Percentiles rank a stretch among this genome's conserved stretches.
Evolutionary conservation across 2,113 vertebrate species (phyloP).

Genomic region (Glaucidium brasilianum): DNA sequence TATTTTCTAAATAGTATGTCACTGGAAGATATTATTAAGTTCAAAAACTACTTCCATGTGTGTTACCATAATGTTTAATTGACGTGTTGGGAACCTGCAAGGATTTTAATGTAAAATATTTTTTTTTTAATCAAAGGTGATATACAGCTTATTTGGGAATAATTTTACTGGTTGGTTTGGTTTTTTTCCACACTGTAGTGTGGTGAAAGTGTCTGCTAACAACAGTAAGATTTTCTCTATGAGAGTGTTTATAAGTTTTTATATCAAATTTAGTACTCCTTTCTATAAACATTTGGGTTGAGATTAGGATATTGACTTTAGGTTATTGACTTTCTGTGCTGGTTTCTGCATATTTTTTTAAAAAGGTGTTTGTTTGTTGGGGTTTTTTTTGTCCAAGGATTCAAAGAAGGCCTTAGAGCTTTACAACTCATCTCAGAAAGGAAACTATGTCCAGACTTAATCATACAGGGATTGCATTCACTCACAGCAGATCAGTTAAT

Average conservation of each 20-base stretch:
- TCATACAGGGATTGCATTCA: not conserved
- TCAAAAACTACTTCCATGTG: not conserved
- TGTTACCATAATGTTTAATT: not conserved
- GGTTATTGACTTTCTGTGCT: accelerated
- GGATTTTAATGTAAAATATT: not conserved
- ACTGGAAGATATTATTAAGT: not conserved
- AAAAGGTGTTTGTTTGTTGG: no score
- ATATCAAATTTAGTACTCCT: not conserved
- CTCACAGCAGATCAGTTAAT: not conserved
- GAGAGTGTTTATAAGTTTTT: not conserved
- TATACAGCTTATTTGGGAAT: not conserved
- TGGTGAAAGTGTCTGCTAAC: not conserved
- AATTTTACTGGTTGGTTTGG: not conserved
- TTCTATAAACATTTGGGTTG: not conserved
- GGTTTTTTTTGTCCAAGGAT: not conserved
- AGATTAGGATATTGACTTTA: not conserved
- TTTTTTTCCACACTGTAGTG: not conserved
- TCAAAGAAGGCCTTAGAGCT: not conserved
- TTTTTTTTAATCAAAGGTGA: not conserved
- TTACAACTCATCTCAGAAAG: not conserved
- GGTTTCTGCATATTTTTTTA: not conserved
- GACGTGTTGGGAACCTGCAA: not conserved
- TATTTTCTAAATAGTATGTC: not conserved
- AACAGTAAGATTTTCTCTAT: not conserved
- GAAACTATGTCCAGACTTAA: not conserved